Conservation (phyloP, 2,113 vertebrate species). For the Proteles cristata region DNA sequence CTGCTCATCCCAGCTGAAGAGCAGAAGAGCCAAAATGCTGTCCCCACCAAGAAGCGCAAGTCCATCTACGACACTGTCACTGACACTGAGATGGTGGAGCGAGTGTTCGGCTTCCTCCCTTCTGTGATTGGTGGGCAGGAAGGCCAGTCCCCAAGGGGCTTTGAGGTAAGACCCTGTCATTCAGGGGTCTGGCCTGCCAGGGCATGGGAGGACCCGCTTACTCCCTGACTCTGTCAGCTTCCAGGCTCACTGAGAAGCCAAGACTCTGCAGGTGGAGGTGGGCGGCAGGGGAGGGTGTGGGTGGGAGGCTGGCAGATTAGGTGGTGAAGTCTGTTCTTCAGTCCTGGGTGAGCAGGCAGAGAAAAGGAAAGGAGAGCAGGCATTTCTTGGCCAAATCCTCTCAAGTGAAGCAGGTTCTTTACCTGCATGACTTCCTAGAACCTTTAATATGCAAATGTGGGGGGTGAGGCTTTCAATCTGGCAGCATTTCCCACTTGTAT, state of each 20-base stretch:
- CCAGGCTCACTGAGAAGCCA: not conserved
- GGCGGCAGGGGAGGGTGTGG: too few species aligned
- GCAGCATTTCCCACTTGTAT: accelerated
- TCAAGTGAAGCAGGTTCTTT: not conserved
- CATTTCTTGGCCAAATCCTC: not conserved
- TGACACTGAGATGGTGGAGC: conserved; percentile 94
- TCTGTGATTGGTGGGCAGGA: conserved; percentile 89
- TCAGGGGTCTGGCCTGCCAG: accelerated
- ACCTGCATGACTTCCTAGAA: not conserved
- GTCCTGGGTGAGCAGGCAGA: not conserved
- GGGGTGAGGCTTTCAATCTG: too few species aligned
- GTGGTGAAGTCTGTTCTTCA: not conserved
- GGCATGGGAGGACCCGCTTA: not conserved
- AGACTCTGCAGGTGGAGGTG: too few species aligned
- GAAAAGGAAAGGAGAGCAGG: too few species aligned
- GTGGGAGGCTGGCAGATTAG: accelerated
- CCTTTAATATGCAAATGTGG: not conserved
- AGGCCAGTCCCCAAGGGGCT: conserved; percentile 87
- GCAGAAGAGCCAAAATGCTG: conserved; percentile 76
- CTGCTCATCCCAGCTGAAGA: conserved; percentile 79
- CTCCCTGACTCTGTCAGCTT: not conserved
- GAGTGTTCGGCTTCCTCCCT: conserved; percentile 95
- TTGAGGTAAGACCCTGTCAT: conserved; percentile 86
- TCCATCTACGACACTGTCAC: conserved; percentile 84
- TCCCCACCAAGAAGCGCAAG: conserved; percentile 80